Evolutionary conservation across 2,113 vertebrate genomes (phyloP), one percentile per base, ranked within the genome.

Genomic region (Halichoeres trimaculatus): DNA sequence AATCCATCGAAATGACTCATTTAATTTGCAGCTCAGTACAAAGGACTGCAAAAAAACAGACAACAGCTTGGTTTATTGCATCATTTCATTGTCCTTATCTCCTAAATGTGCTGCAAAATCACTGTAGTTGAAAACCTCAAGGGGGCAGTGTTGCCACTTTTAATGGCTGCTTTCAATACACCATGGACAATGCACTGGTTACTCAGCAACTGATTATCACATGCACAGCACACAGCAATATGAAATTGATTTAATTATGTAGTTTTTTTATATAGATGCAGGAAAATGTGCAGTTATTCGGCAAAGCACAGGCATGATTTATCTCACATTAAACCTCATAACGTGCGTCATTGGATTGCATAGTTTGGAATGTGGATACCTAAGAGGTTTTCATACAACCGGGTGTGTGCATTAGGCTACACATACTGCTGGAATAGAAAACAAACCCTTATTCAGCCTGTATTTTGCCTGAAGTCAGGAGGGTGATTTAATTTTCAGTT

Each of bases 101-200:
- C 26, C 53, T 5, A 19, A 40, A 2, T 30, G 11, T 16, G 0
- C 5, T 61, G 3, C 16, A 78, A 19, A 59, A 72, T 17, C 40
- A 41, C 10, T 60, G 9, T 24, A 10, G 12, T 5, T 35, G 0
- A 38, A 48, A 51, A 34, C 55, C 91, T 82, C 79, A 53, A 40
- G 91, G 71, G 73, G 89, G 88, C 88, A 88, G 85, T 88, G 66
- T 88, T 83, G 69, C 16, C 38, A 3, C 57, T 85, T 53, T 2
- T 26, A 76, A 74, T 20, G 8, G 54, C 23, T 59, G 14, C 48
- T 16, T 45, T 30, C 6, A 17, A 19, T 2, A 19, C 65, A 70
- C 5, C 41, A n/a, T 40, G 19, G 3, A 51, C n/a, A 55, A n/a
- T 34, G 35, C 9, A 2, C 23, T n/a, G 5, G 56, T 70, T 35